Percentiles rank a stretch among this genome's conserved stretches.
These are phyloP conservation scores for Scytalopus superciliaris DNA, from an alignment of 2,113 vertebrate genomes.

Conservation along the genomic window DNA sequence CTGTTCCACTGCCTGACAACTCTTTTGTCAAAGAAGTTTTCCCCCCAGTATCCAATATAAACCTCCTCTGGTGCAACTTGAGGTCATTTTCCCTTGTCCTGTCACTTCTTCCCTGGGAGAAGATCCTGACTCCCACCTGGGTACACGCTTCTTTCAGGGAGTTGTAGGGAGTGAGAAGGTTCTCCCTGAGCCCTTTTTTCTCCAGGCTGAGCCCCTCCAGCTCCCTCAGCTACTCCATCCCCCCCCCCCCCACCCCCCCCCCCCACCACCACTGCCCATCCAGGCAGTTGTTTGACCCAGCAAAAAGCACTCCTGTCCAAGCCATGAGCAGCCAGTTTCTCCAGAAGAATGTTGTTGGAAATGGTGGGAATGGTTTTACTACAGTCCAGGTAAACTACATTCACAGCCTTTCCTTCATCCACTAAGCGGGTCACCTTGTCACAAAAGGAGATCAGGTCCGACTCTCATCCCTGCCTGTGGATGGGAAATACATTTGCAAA, in stretches of 20 bases:
- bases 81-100: neutral
- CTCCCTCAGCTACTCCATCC: neutral
- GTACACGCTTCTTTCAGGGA: neutral
- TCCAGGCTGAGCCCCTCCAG: neutral
- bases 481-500: neutral
- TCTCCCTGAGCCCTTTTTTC: neutral
- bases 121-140: neutral
- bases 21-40: neutral
- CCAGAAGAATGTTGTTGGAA: neutral
- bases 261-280: too few species aligned
- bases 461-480: neutral
- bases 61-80: neutral
- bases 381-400: neutral
- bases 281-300: neutral
- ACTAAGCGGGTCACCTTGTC: fast-evolving
- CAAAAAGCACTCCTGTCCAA: neutral
- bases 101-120: neutral
- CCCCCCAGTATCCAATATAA: neutral
- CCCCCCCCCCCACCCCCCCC: too few species aligned
- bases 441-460: neutral
- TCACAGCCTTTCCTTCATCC: neutral
- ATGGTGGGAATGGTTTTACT: neutral
- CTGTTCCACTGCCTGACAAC: neutral
- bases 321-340: neutral
- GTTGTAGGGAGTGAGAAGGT: neutral